A percentile compares a stretch with the other conserved stretches of the same genome.
Evolutionary conservation across 2,113 vertebrate species (phyloP).

Genomic region (Sitta europaea): DNA sequence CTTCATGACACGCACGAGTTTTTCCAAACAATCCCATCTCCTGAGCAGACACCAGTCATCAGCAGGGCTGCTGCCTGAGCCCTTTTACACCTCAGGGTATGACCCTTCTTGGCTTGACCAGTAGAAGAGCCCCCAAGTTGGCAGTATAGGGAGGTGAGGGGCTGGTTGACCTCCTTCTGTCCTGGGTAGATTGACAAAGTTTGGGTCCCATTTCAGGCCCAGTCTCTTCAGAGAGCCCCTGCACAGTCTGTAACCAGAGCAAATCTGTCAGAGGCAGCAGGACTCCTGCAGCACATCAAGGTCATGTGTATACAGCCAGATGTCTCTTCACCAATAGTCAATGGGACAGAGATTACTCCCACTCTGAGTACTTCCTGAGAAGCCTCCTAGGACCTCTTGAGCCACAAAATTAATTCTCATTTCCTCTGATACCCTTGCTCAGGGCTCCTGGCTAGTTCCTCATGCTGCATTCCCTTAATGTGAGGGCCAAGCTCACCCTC

Average conservation of each 20-base stretch:
- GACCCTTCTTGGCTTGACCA: background rate
- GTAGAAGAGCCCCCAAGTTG: background rate
- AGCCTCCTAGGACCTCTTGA: background rate
- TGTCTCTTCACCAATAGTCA: background rate
- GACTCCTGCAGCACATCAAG: background rate
- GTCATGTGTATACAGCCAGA: background rate
- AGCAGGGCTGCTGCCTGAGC: background rate
- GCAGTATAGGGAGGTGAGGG: background rate
- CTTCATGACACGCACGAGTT: background rate
- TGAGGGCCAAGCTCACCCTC: accelerated
- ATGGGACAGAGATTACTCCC: background rate
- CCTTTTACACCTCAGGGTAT: background rate
- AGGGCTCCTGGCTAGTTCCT: background rate
- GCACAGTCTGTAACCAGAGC: background rate
- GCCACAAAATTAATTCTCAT: background rate
- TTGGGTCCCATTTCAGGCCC: background rate
- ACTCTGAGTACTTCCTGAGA: background rate
- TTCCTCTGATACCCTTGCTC: background rate
- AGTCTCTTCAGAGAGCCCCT: background rate
- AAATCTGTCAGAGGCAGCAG: background rate
- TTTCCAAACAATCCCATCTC: background rate
- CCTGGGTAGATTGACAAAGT: background rate
- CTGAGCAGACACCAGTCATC: background rate
- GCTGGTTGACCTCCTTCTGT: background rate
- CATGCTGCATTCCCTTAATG: background rate